Percentiles rank a stretch among this genome's conserved stretches.
These are phyloP conservation scores for Rhabdophis nuchalis DNA, from an alignment of 2,797 vertebrate genomes.

Conservation along the genomic window DNA sequence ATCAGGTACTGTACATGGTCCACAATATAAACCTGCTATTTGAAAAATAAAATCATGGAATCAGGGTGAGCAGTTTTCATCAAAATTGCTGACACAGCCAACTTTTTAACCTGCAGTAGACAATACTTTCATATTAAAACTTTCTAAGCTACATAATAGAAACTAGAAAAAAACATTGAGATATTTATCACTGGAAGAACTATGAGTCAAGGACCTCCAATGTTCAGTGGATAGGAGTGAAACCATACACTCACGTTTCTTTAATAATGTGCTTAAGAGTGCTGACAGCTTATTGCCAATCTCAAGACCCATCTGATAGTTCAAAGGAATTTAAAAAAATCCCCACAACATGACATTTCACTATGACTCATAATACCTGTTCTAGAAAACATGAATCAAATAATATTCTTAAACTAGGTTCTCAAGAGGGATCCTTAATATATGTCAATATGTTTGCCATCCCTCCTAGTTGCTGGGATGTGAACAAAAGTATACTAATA, in stretches of 20 bases:
- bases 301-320: conserved; percentile 47
- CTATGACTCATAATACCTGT: conserved; percentile 59
- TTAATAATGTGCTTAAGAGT: conserved; percentile 59
- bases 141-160: conserved; percentile 64
- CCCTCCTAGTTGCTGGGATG: neutral
- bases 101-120: conserved; percentile 41
- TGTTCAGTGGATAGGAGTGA: conserved; percentile 66
- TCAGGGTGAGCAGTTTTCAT: neutral
- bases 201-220: conserved; percentile 70
- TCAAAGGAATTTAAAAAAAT: conserved; percentile 47
- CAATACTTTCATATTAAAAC: conserved; percentile 17
- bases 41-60: neutral
- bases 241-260: conserved; percentile 76
- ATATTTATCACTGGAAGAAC: conserved; percentile 74
- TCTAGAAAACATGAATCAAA: conserved; percentile 50
- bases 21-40: neutral
- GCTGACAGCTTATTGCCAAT: conserved; percentile 65
- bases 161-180: conserved; percentile 63
- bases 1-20: neutral
- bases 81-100: conserved; percentile 1
- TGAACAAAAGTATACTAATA: neutral
- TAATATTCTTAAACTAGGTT: neutral
- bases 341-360: conserved; percentile 16
- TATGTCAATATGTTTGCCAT: neutral
- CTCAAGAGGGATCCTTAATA: conserved; percentile 2